Conservation (phyloP, 1,140 invertebrate genomes). For the Pantala flavescens region DNA sequence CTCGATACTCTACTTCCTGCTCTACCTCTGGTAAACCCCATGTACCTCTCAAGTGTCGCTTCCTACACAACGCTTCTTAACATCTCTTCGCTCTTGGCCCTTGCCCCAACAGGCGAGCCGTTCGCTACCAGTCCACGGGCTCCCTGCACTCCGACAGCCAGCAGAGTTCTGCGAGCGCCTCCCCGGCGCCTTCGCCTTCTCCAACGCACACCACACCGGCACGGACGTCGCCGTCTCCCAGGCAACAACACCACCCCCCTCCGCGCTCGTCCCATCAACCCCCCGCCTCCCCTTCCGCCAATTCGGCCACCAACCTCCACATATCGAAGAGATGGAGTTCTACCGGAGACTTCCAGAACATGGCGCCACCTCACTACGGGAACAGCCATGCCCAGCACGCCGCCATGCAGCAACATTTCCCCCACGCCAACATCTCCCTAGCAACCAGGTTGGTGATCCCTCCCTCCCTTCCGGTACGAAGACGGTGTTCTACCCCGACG, state of each 20-base stretch:
- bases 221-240: slow-evolving; percentile 15
- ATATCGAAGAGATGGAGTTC: slow-evolving; percentile 72
- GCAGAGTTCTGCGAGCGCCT: slow-evolving; percentile 69
- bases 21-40: neutral
- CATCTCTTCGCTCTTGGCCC: neutral
- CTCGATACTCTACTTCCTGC: neutral
- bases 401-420: slow-evolving; percentile 28
- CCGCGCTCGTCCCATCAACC: slow-evolving; percentile 20
- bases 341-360: slow-evolving; percentile 60
- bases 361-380: slow-evolving; percentile 22
- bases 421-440: slow-evolving; percentile 33
- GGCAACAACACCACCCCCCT: slow-evolving; percentile 24
- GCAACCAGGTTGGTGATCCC: slow-evolving; percentile 41
- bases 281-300: slow-evolving; percentile 23
- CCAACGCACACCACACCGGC: slow-evolving; percentile 55
- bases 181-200: slow-evolving; percentile 70
- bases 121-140: slow-evolving; percentile 74
- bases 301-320: slow-evolving; percentile 31
- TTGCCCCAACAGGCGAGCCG: slow-evolving; percentile 47
- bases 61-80: too few species aligned
- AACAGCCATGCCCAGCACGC: neutral
- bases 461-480: neutral
- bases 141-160: slow-evolving; percentile 69
- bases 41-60: neutral
- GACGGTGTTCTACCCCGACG: too few species aligned